phyloP scores from a whole-genome alignment of 2,797 vertebrate species.

The Oreochromis grahami region DNA sequence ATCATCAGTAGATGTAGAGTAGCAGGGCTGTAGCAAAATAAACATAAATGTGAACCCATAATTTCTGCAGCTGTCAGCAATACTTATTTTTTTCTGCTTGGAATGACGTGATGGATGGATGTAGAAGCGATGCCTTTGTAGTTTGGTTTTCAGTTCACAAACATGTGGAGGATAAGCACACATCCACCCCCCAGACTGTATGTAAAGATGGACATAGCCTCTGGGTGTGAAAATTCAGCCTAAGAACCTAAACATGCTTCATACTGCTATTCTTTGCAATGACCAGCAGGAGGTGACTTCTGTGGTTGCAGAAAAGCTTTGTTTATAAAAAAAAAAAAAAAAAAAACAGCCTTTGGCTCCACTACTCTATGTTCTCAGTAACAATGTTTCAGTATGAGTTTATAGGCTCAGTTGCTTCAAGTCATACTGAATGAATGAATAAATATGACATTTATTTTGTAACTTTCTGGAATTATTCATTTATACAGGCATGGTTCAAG shows the following conservation, averaged over 20 bases:
- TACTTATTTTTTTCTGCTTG: background rate
- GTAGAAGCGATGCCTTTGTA: background rate
- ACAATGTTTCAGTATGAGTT: background rate
- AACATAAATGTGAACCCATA: background rate
- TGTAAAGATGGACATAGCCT: background rate
- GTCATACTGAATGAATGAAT: background rate
- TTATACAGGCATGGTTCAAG: background rate
- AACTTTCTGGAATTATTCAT: background rate
- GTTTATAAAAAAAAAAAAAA: background rate
- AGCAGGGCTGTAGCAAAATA: background rate
- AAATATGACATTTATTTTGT: background rate
- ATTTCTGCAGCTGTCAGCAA: background rate
- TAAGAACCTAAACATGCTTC: background rate
- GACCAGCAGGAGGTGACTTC: background rate
- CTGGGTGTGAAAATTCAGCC: background rate
- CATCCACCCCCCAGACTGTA: no score
- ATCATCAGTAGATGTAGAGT: background rate
- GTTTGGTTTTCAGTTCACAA: background rate
- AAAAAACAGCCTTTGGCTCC: background rate
- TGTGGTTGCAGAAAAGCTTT: background rate
- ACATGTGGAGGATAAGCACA: background rate
- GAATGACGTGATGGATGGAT: background rate
- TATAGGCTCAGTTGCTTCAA: background rate
- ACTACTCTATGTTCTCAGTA: background rate
- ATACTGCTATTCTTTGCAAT: background rate